These are phyloP conservation scores for Delichon dasypus DNA, from an alignment of 2,797 vertebrate species.

Conservation along the genomic window DNA sequence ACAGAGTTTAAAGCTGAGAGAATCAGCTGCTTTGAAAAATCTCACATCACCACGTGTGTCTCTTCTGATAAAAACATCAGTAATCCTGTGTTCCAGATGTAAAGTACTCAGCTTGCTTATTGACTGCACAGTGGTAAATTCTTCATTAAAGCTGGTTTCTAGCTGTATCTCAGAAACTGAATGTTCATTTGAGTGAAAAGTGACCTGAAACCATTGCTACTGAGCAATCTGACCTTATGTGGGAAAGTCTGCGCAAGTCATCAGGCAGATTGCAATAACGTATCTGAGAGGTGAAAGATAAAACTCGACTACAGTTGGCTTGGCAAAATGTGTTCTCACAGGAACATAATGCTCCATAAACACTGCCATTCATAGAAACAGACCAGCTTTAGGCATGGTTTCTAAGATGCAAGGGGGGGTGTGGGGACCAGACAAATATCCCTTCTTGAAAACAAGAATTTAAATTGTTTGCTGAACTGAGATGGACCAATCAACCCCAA, in stretches of 20 bases:
- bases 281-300: background rate
- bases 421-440: background rate
- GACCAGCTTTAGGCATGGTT: background rate
- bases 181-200: conserved; percentile 19
- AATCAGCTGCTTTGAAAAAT: background rate
- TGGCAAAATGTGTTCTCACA: background rate
- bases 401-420: background rate
- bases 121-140: background rate
- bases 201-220: background rate
- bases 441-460: background rate
- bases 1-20: background rate
- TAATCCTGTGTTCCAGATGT: background rate
- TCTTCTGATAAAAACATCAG: background rate
- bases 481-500: background rate
- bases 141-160: conserved; percentile 20
- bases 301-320: background rate
- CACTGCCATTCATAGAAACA: background rate
- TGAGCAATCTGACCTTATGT: background rate
- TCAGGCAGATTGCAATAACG: background rate
- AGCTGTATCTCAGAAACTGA: background rate
- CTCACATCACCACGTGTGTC: background rate
- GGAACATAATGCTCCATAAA: background rate
- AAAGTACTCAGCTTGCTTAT: background rate
- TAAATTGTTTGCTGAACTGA: background rate
- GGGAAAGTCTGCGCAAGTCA: background rate